Evolutionary conservation across 2,888 invertebrate species (phyloP).

Genomic region (Drosophila birchii): DNA sequence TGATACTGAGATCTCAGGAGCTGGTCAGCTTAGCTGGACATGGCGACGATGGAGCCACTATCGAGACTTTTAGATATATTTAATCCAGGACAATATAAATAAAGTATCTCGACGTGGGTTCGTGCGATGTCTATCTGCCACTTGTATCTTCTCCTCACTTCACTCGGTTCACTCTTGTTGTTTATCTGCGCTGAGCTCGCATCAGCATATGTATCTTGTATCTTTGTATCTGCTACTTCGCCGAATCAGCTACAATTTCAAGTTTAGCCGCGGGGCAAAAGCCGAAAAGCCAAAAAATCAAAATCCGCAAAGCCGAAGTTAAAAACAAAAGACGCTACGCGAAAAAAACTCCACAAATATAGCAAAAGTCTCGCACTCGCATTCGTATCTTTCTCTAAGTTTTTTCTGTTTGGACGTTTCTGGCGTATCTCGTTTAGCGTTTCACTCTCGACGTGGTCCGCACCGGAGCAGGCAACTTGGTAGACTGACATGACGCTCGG

Average conservation of each 20-base stretch:
- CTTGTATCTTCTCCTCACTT: conserved; percentile 15
- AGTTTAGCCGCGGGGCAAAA: conserved; percentile 70
- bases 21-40: conserved; percentile 34
- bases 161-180: conserved; percentile 12
- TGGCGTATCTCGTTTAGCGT: conserved; percentile 27
- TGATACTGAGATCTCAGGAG: neutral
- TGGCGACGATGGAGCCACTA: conserved; percentile 35
- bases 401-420: conserved; percentile 10
- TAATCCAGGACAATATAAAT: conserved; percentile 83
- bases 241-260: conserved; percentile 80
- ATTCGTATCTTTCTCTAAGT: conserved; percentile 18
- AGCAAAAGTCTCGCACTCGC: conserved; percentile 25
- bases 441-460: conserved; percentile 45
- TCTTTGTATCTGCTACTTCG: conserved; percentile 48
- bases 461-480: conserved; percentile 59
- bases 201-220: conserved; percentile 45
- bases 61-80: conserved; percentile 81
- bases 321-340: conserved; percentile 58
- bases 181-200: conserved; percentile 23
- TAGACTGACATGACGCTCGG: conserved; percentile 50
- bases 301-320: conserved; percentile 40
- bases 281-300: conserved; percentile 37
- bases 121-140: conserved; percentile 33
- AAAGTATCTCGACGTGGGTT: conserved; percentile 74
- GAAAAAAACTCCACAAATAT: conserved; percentile 36